These are phyloP conservation scores for Chaitophorus viminalis DNA, from an alignment of 2,888 invertebrate species.

Conservation along the genomic window DNA sequence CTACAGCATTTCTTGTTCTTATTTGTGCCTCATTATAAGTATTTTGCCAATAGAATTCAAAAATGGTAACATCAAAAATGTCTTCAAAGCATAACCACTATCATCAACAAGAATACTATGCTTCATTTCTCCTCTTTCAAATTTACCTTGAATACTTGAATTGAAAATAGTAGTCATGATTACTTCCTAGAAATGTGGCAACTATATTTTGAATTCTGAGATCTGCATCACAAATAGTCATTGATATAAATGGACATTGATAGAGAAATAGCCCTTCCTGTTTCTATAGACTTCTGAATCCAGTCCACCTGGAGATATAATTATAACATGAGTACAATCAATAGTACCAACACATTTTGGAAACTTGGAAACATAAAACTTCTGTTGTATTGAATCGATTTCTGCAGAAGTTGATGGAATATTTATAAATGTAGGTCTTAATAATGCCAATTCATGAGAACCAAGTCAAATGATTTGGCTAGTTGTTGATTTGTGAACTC, in stretches of 20 bases:
- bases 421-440: conserved; percentile 29
- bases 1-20: conserved; percentile 63
- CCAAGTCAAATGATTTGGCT: conserved; percentile 27
- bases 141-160: conserved; percentile 63
- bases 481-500: conserved; percentile 31
- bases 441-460: conserved; percentile 24
- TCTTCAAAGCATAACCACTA: conserved; percentile 65
- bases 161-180: conserved; percentile 63
- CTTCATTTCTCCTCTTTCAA: conserved; percentile 64
- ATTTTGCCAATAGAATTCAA: conserved; percentile 64
- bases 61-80: conserved; percentile 57
- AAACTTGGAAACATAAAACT: too few relatives aligned
- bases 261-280: conserved; percentile 52
- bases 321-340: too few relatives aligned
- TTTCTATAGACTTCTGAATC: background rate
- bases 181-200: background rate
- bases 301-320: too few relatives aligned
- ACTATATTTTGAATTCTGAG: conserved; percentile 64
- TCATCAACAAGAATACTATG: conserved; percentile 66
- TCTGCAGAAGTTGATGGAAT: conserved; percentile 30
- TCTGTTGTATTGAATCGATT: conserved; percentile 17
- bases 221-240: conserved; percentile 64
- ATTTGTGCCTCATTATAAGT: conserved; percentile 66
- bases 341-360: too few relatives aligned
- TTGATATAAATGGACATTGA: conserved; percentile 63